Evolutionary conservation across 2,113 vertebrate genomes (phyloP), one percentile per base, ranked within the genome.

Genomic region (Charadrius vociferus): DNA sequence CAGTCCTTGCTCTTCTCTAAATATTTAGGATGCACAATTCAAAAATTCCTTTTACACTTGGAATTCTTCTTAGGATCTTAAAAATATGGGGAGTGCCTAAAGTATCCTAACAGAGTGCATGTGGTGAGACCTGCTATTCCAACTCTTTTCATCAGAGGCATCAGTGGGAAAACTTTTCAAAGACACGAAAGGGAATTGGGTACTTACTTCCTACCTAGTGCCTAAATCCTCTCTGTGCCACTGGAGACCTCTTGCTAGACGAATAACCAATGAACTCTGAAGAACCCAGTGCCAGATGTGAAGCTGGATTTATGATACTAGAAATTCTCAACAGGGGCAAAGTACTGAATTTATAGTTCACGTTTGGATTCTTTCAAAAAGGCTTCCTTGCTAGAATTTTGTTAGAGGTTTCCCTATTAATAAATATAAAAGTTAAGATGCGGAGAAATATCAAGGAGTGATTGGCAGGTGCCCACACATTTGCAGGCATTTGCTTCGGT

Each of bases 261-360:
- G 18, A 95, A 84, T 65, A 88, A 71, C 19, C 30, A 71, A 52
- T 45, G 61, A 88, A 85, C 39, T 75, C 53, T 58, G 73, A 95
- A 89, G 66, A 94, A 55, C 53, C 30, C 14, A 50, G 87, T 94
- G 94, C 86, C 94, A 94, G 68, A 91, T 66, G n/a, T 93, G 77
- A 68, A 84, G 17, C 8, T 95, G 52, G 29, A 92, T 91, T 97
- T 94, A 86, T 61, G 63, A 79, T 39, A 41, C 36, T 37, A 55
- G 62, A 91, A 82, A 77, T 79, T 77, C 86, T 53, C 78, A 82
- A 4, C 14, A 80, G 70, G 5, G 1, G 21, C 39, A 49, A 86
- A 67, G 59, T 59, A 86, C 21, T 82, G 53, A 72, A 89, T 91
- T 89, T 94, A 70, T 59, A 62, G 53, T 50, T 86, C 53, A 34